Conservation (phyloP, 2,888 invertebrate species). For the Yponomeuta plumbellus region DNA sequence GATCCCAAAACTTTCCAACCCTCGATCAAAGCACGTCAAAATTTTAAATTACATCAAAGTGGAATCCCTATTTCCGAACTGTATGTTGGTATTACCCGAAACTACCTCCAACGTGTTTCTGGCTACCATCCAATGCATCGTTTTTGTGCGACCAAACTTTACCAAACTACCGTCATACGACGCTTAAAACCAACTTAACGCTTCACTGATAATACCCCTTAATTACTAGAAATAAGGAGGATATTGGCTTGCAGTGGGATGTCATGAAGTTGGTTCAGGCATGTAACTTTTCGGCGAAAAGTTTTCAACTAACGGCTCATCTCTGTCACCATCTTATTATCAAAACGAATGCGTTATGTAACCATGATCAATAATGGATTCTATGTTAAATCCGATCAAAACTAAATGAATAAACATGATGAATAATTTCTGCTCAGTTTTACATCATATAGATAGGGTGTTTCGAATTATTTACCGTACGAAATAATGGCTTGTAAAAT, state of each 20-base stretch:
- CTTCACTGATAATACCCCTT: not conserved
- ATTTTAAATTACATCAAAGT: slow-evolving; percentile 3
- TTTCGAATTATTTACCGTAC: no score
- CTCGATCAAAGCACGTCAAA: not conserved
- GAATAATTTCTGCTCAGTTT: no score
- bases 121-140: slow-evolving; percentile 43
- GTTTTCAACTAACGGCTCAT: slow-evolving; percentile 14
- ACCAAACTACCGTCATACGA: slow-evolving; percentile 31
- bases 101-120: slow-evolving; percentile 20
- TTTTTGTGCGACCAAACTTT: slow-evolving; percentile 38
- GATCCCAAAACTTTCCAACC: not conserved
- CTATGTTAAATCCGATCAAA: no score
- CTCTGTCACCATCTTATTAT: slow-evolving; percentile 13
- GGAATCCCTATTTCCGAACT: slow-evolving; percentile 1
- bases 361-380: not conserved
- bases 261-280: not conserved
- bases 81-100: slow-evolving; percentile 4
- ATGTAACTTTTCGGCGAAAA: slow-evolving; percentile 3
- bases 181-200: not conserved
- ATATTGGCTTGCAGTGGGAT: not conserved
- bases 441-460: no score
- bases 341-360: slow-evolving; percentile 5
- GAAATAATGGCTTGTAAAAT: no score
- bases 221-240: not conserved
- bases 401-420: no score